Base-by-base conservation (phyloP, 2,888 invertebrate species). In the Dermolepida albohirtum region DNA sequence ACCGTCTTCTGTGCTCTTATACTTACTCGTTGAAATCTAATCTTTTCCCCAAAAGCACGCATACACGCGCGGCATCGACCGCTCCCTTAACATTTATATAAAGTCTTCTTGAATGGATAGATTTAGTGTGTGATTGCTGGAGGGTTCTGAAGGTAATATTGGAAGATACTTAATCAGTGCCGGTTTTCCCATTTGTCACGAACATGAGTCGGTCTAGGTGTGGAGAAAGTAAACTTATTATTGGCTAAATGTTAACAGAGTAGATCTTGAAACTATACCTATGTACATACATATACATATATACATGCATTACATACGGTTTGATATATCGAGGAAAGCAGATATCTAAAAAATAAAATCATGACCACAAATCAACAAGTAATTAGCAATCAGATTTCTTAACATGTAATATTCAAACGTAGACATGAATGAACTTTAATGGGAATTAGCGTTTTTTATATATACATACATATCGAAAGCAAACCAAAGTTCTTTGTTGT, bases 41-140 rank as follows among this genome's bases (percentile, higher is more conserved):
- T 59, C 59, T 59, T 62, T 40, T 29, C 47, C 43, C 43, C 59
- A 16, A 47, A 47, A 34, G 39, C 47, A 49, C 47, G 49, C 47
- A 47, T 34, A 62, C 16, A 49, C 34, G 47, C 27, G 14, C 27
- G 16, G 4, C 11, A 39, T 34, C 5, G 11, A 49, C 16, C 17
- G 4, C 34, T 52, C 12, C 27, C 59, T 27, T 6, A 44, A 44
- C 43, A 29, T 44, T 34, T 47, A 62, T 54, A 17, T 54, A 17
- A 29, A 40, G 41, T 16, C 47, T 39, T 5, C 47, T 47, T 62
- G 16, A 34, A 47, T n/a, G 34, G 47, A 17, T 62, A 47, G 47
- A 44, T 62, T 47, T 62, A 34, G 29, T 34, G 39, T 49, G 10
- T 34, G 47, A 62, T 62, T 47, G 47, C 47, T 40, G 14, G 11